Percentiles rank a stretch among this genome's conserved stretches.
phyloP scores from a whole-genome alignment of 2,113 vertebrate species.

The Scomber colias region DNA sequence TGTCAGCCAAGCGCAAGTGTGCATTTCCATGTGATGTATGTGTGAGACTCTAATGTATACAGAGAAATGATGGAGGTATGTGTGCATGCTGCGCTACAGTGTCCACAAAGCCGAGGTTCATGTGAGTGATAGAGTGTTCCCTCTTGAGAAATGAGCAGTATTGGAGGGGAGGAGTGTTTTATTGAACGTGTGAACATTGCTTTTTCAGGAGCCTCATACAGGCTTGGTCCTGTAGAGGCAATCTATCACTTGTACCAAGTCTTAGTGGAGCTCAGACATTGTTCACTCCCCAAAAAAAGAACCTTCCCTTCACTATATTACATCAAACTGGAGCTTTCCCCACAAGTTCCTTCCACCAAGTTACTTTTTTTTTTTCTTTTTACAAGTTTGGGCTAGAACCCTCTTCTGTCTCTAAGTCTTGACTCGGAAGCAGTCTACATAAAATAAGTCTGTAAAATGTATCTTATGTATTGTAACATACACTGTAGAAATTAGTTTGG shows the following conservation, averaged over 20 bases:
- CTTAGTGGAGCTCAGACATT: constrained; percentile 38
- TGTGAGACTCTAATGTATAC: constrained; percentile 15
- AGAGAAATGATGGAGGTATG: constrained; percentile 27
- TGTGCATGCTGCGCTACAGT: constrained; percentile 9
- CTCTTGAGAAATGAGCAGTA: constrained; percentile 37
- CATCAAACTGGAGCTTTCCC: constrained; percentile 11
- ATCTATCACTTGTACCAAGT: constrained; percentile 55
- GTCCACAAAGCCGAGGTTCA: constrained; percentile 22
- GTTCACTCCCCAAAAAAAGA: constrained; percentile 25
- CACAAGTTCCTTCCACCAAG: background rate
- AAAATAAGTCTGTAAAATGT: background rate
- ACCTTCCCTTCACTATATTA: constrained; percentile 14
- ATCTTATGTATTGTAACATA: too few species aligned
- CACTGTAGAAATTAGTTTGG: too few species aligned
- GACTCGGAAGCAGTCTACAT: background rate
- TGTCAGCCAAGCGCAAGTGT: constrained; percentile 12
- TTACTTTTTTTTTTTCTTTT: background rate
- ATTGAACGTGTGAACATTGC: constrained; percentile 57
- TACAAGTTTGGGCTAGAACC: background rate
- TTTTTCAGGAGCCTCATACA: constrained; percentile 52
- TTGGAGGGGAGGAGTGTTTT: constrained; percentile 47
- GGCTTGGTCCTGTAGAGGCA: constrained; percentile 44
- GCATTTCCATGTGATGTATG: constrained; percentile 46
- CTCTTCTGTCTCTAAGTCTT: background rate
- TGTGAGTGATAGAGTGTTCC: constrained; percentile 49